phyloP scores from a whole-genome alignment of 1,140 invertebrate species.

The Mesaphorura yosii region DNA sequence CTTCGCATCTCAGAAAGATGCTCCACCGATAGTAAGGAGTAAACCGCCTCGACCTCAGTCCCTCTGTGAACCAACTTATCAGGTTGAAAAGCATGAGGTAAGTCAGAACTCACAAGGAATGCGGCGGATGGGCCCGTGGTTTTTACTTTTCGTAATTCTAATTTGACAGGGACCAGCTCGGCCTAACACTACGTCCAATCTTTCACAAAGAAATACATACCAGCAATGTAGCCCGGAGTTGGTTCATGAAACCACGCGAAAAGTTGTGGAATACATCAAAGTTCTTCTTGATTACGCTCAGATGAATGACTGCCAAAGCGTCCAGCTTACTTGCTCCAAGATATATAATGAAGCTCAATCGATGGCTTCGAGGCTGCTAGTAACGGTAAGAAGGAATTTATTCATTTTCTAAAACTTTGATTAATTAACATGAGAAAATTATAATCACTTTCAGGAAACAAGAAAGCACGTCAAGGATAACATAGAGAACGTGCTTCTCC shows the following conservation, averaged over 20 bases:
- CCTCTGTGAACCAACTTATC: no score
- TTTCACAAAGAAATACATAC: not conserved
- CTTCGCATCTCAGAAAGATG: no score
- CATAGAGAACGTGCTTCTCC: conserved; percentile 24
- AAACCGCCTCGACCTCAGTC: no score
- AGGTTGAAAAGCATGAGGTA: no score
- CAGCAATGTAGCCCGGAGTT: conserved; percentile 1
- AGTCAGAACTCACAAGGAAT: no score
- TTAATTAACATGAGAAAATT: no score
- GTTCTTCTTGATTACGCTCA: conserved; percentile 26
- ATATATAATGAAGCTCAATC: conserved; percentile 22
- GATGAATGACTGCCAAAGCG: conserved; percentile 17
- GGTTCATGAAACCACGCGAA: conserved; percentile 24
- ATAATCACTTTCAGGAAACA: conserved; percentile 1
- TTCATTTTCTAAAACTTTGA: no score
- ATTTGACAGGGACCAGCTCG: no score
- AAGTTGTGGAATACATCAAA: conserved; percentile 30
- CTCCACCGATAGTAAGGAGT: no score
- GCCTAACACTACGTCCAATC: conserved; percentile 7
- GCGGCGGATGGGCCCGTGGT: no score
- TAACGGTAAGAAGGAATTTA: conserved; percentile 12
- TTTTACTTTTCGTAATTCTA: no score
- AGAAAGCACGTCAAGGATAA: conserved; percentile 3
- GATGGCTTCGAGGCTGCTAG: conserved; percentile 22
- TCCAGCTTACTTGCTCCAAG: conserved; percentile 20